Evolutionary conservation across 2,888 invertebrate species (phyloP).

Genomic region (Trachelus tabidus): DNA sequence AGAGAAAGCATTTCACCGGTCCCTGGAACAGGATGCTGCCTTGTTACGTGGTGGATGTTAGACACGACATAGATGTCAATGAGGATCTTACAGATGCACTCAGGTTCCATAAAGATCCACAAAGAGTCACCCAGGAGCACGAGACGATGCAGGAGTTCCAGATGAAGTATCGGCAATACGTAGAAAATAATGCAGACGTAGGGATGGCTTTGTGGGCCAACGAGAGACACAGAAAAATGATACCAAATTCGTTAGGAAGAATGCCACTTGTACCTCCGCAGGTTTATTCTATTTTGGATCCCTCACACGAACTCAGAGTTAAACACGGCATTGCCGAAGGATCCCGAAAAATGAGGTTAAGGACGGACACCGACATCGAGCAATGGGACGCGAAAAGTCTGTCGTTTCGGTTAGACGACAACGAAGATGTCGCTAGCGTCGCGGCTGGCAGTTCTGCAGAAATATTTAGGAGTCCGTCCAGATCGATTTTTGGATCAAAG

Average conservation of each 20-base stretch:
- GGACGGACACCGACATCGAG: constrained; percentile 7
- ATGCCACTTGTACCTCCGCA: constrained; percentile 29
- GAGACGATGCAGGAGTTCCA: constrained; percentile 32
- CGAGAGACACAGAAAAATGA: constrained; percentile 22
- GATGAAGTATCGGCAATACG: constrained; percentile 29
- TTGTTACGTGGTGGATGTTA: constrained; percentile 40
- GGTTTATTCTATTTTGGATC: constrained; percentile 38
- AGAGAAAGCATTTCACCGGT: constrained; percentile 30
- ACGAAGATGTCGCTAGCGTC: not conserved
- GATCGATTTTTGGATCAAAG: not conserved
- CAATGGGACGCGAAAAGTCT: constrained; percentile 25
- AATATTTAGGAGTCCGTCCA: constrained; percentile 7
- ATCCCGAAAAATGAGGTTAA: constrained; percentile 10
- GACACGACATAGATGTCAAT: constrained; percentile 12
- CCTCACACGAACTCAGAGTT: constrained; percentile 39
- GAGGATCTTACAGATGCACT: constrained; percentile 5
- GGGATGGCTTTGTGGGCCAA: constrained; percentile 22
- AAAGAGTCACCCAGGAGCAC: constrained; percentile 25
- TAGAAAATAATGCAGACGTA: constrained; percentile 31
- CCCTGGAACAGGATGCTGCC: constrained; percentile 43
- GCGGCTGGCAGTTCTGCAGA: not conserved
- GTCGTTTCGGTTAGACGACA: constrained; percentile 31
- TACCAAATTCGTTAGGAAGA: constrained; percentile 26
- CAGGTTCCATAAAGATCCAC: constrained; percentile 28
- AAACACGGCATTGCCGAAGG: constrained; percentile 34